phyloP scores from a whole-genome alignment of 1,140 invertebrate genomes.

The Drosophila repletoides region DNA sequence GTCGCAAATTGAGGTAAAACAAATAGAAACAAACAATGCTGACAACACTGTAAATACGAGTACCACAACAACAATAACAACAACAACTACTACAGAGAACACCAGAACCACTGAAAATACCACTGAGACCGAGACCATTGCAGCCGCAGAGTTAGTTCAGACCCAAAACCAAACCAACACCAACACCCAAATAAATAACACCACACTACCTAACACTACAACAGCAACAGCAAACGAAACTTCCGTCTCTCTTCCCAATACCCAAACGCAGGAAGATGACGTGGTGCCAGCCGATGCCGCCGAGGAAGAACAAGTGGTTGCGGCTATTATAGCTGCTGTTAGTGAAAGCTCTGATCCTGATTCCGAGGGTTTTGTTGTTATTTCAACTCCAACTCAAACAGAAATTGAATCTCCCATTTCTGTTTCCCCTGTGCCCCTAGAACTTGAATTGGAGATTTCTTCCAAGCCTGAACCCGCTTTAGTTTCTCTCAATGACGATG shows the following conservation, averaged over 20 bases:
- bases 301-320: conserved; percentile 70
- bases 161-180: conserved; percentile 58
- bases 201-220: too few relatives aligned
- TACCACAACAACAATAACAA: conserved; percentile 55
- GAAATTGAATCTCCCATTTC: conserved; percentile 7
- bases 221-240: conserved; percentile 21
- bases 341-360: conserved; percentile 50
- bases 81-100: conserved; percentile 15
- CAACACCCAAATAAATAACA: conserved; percentile 29
- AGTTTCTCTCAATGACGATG: conserved; percentile 12
- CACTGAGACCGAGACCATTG: conserved; percentile 53
- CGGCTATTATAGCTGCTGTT: conserved; percentile 67
- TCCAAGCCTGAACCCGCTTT: background rate
- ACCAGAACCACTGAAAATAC: conserved; percentile 36
- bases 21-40: conserved; percentile 47
- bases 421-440: conserved; percentile 19
- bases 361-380: conserved; percentile 57
- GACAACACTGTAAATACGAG: conserved; percentile 70
- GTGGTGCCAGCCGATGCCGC: conserved; percentile 28
- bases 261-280: conserved; percentile 47
- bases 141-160: conserved; percentile 77
- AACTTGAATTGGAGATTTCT: conserved; percentile 13
- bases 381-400: conserved; percentile 26
- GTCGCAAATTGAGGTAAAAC: conserved; percentile 81
- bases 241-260: conserved; percentile 38